Conservation (phyloP, 2,113 vertebrate species). For the Ia io region DNA sequence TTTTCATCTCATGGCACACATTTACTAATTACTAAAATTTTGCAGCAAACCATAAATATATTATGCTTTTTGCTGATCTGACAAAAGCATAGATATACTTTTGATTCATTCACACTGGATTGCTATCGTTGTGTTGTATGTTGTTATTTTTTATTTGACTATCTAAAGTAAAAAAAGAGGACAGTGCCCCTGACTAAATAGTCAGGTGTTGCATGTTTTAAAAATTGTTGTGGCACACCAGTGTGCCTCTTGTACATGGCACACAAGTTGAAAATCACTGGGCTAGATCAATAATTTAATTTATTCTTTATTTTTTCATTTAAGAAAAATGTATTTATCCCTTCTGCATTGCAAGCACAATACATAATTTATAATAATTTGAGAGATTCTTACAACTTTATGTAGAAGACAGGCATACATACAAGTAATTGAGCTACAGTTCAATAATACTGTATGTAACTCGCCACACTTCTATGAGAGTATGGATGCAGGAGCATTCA, state of each 20-base stretch:
- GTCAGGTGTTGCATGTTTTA: background rate
- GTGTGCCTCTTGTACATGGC: background rate
- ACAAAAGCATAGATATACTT: background rate
- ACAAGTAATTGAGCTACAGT: background rate
- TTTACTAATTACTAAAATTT: background rate
- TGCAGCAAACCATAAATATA: background rate
- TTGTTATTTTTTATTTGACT: background rate
- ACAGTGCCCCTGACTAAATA: background rate
- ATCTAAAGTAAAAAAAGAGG: background rate
- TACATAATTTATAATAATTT: background rate
- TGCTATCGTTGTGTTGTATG: background rate
- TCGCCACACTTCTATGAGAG: background rate
- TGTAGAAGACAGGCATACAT: background rate
- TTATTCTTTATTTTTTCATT: background rate
- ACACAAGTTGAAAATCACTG: background rate
- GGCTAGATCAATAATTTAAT: background rate
- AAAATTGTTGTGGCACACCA: background rate
- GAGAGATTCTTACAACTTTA: background rate
- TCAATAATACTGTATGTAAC: background rate
- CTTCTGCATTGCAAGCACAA: background rate
- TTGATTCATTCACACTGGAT: background rate
- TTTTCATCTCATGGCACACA: background rate
- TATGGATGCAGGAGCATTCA: background rate
- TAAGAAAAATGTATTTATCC: conserved; percentile 14
- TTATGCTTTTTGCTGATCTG: background rate